These are phyloP conservation scores for Dione vanillae DNA, from an alignment of 2,888 invertebrate genomes.

Conservation along the genomic window DNA sequence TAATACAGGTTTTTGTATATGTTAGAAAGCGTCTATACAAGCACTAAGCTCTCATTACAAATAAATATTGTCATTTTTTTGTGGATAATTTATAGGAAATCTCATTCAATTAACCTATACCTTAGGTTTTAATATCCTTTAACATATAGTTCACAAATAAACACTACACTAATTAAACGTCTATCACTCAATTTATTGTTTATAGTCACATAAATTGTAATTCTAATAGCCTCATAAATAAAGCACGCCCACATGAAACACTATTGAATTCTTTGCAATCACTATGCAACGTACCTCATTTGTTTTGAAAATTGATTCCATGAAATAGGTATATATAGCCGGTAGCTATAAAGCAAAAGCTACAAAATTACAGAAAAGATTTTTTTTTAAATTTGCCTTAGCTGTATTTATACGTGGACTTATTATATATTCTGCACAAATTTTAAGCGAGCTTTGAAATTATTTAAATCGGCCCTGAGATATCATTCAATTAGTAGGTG, in stretches of 20 bases:
- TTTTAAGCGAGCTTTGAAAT: no score
- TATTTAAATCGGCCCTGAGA: neutral
- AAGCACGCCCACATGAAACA: conserved; percentile 41
- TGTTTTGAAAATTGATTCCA: neutral
- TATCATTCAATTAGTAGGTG: neutral
- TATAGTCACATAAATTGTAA: conserved; percentile 39
- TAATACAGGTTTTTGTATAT: neutral
- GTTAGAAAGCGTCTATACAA: neutral
- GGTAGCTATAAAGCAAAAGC: no score
- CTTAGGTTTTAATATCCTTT: neutral
- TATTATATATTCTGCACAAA: no score
- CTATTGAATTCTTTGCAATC: conserved; percentile 27
- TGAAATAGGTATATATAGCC: no score
- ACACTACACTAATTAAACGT: conserved; percentile 31
- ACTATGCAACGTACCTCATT: conserved; percentile 29
- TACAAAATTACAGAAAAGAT: no score
- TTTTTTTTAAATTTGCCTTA: no score
- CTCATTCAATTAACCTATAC: neutral
- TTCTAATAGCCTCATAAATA: conserved; percentile 44
- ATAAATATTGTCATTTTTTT: no score
- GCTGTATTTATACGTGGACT: no score
- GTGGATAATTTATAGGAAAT: neutral
- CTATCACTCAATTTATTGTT: conserved; percentile 32
- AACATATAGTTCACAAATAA: neutral
- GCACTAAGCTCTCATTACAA: no score